phyloP scores from a whole-genome alignment of 2,113 vertebrate species.

The Etheostoma cragini region DNA sequence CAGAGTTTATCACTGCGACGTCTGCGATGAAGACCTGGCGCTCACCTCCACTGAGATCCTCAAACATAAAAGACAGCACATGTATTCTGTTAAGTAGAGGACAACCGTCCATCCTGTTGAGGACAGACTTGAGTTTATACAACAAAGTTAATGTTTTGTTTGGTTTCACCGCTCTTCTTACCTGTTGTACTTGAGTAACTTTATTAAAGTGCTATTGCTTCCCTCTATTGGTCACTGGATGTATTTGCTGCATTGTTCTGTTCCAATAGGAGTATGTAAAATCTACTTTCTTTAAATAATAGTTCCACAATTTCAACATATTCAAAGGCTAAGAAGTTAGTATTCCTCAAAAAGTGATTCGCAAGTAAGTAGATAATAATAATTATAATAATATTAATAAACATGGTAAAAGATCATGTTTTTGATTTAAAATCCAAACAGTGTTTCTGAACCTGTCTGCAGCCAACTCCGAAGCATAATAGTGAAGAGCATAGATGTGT shows the following conservation, averaged over 20 bases:
- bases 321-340: not conserved
- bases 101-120: slow-evolving; percentile 4
- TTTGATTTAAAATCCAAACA: no score
- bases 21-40: slow-evolving; percentile 86
- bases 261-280: not conserved
- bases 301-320: not conserved
- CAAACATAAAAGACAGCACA: slow-evolving; percentile 86
- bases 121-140: not conserved
- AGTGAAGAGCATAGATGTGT: no score
- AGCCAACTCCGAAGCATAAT: no score
- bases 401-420: no score
- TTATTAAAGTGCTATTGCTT: slow-evolving; percentile 11
- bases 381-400: no score
- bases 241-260: not conserved
- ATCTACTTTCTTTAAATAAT: not conserved
- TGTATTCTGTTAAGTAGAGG: slow-evolving; percentile 62
- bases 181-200: slow-evolving; percentile 4
- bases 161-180: not conserved
- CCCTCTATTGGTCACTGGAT: slow-evolving; percentile 11
- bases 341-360: no score
- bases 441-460: no score
- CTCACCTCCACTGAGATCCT: slow-evolving; percentile 92
- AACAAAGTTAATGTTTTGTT: not conserved
- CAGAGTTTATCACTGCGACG: slow-evolving; percentile 86
- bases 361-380: no score